Evolutionary conservation across 2,888 invertebrate genomes (phyloP).

Genomic region (Lasius fuliginosus): DNA sequence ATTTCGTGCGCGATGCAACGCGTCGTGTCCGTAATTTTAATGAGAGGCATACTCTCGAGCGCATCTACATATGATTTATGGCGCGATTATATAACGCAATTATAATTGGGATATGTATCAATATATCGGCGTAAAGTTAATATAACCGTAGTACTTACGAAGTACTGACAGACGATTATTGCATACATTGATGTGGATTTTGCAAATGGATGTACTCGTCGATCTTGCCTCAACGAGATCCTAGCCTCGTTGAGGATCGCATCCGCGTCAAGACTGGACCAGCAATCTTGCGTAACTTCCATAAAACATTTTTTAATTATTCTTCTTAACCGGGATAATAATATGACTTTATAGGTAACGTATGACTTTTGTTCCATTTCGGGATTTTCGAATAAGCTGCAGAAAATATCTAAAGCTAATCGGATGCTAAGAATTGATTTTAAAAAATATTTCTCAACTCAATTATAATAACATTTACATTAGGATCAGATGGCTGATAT

Average conservation of each 20-base stretch:
- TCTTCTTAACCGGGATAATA: neutral
- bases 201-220: constrained; percentile 39
- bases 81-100: constrained; percentile 82
- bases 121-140: constrained; percentile 84
- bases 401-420: neutral
- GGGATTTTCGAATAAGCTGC: neutral
- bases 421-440: neutral
- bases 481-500: no score
- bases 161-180: constrained; percentile 20
- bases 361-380: neutral
- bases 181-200: constrained; percentile 41
- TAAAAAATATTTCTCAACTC: no score
- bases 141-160: constrained; percentile 57
- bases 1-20: constrained; percentile 77
- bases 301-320: neutral
- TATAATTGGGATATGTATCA: constrained; percentile 78
- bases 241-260: constrained; percentile 62
- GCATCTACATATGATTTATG: constrained; percentile 79
- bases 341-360: neutral
- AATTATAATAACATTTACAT: no score
- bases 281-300: neutral
- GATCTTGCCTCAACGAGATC: constrained; percentile 19
- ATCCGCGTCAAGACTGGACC: constrained; percentile 68
- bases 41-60: constrained; percentile 69
- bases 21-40: constrained; percentile 77